phyloP scores from a whole-genome alignment of 1,140 invertebrate genomes.

The Drosophila teissieri region DNA sequence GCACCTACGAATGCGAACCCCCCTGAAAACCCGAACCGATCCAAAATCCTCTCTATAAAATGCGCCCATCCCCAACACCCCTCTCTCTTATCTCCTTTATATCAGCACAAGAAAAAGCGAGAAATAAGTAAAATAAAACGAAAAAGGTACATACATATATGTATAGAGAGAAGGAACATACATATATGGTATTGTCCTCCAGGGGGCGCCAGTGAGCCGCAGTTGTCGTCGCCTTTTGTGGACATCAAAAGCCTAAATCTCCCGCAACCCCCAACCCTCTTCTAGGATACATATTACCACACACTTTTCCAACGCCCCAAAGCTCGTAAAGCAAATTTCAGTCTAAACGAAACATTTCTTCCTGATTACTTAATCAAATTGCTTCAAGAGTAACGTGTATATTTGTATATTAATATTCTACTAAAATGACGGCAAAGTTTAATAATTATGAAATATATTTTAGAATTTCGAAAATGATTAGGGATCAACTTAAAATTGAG shows the following conservation, averaged over 20 bases:
- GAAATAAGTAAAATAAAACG: slow-evolving; percentile 33
- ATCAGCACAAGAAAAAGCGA: slow-evolving; percentile 26
- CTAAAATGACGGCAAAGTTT: no score
- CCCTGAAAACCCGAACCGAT: not conserved
- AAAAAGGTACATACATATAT: slow-evolving; percentile 27
- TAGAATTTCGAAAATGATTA: not conserved
- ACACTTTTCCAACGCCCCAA: not conserved
- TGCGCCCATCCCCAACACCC: not conserved
- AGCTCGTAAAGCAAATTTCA: slow-evolving; percentile 17
- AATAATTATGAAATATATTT: not conserved
- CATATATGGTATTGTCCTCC: slow-evolving; percentile 28
- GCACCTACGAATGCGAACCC: slow-evolving; percentile 29
- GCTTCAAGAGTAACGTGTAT: not conserved
- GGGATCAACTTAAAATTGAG: not conserved
- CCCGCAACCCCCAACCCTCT: not conserved
- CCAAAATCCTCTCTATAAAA: slow-evolving; percentile 1
- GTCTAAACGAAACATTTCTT: slow-evolving; percentile 9
- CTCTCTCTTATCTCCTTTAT: slow-evolving; percentile 31
- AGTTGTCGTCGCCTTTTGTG: slow-evolving; percentile 44
- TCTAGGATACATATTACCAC: slow-evolving; percentile 6
- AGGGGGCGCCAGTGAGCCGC: slow-evolving; percentile 53
- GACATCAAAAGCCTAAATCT: slow-evolving; percentile 31
- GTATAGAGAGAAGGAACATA: not conserved
- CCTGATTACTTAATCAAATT: slow-evolving; percentile 5
- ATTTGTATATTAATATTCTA: not conserved